Evolutionary conservation across 2,797 vertebrate genomes (phyloP).

Genomic region (Anguilla obscura): DNA sequence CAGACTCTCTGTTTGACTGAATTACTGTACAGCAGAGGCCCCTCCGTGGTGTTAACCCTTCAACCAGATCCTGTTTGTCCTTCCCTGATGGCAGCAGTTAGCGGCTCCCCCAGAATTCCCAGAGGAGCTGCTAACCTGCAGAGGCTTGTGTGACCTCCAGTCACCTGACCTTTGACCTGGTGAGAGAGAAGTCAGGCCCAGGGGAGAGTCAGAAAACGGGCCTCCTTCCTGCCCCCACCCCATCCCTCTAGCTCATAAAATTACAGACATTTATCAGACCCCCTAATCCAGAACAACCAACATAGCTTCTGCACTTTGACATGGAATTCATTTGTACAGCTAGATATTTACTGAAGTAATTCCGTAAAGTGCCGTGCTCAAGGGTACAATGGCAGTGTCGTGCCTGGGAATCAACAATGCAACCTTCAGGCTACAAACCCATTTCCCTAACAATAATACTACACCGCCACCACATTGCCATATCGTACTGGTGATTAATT

Average conservation of each 20-base stretch:
- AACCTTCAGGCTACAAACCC: not conserved
- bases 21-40: too few relatives aligned
- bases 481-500: not conserved
- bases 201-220: not conserved
- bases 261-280: not conserved
- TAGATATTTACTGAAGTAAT: not conserved
- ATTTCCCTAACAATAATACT: not conserved
- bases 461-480: not conserved
- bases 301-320: not conserved
- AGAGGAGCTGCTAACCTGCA: not conserved
- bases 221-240: not conserved
- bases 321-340: not conserved
- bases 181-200: not conserved
- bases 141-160: not conserved
- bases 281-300: too few relatives aligned
- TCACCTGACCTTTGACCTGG: not conserved
- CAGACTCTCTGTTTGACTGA: not conserved
- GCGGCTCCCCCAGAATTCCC: not conserved
- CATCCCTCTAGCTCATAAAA: not conserved
- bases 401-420: too few relatives aligned
- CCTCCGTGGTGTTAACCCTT: too few relatives aligned
- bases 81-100: not conserved
- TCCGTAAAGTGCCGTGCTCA: not conserved
- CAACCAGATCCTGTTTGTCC: not conserved
- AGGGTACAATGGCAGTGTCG: not conserved